Conservation (phyloP, 2,797 vertebrate genomes). For the Agapornis canus region DNA sequence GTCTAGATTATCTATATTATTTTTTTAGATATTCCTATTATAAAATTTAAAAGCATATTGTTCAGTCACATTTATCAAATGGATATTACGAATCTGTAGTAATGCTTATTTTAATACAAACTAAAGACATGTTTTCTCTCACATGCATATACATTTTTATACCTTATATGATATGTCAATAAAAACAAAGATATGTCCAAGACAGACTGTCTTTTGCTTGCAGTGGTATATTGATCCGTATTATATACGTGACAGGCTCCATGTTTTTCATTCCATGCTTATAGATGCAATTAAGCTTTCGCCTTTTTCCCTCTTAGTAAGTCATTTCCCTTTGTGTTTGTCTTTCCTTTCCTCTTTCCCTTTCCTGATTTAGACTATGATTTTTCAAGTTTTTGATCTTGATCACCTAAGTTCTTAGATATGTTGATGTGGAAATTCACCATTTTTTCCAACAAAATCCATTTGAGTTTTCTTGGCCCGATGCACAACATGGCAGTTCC, state of each 20-base stretch:
- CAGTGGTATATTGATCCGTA: neutral
- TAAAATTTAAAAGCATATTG: neutral
- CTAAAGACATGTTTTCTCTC: neutral
- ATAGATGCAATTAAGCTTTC: neutral
- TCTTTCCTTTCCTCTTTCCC: neutral
- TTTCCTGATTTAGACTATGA: neutral
- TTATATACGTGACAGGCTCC: neutral
- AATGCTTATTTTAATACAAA: neutral
- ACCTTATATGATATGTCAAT: fast-evolving
- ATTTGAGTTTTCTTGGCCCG: neutral
- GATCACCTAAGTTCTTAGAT: neutral
- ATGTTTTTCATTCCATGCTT: neutral
- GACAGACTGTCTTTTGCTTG: neutral
- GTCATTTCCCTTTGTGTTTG: neutral
- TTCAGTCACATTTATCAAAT: neutral
- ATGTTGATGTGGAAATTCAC: neutral
- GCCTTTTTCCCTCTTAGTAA: neutral
- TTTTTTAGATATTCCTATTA: neutral
- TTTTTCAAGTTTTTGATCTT: neutral
- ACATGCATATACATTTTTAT: neutral
- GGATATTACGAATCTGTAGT: neutral
- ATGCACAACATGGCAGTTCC: neutral
- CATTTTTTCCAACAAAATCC: neutral
- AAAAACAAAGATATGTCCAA: neutral
- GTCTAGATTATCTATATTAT: neutral